These are phyloP conservation scores for Leptinotarsa peninsularis DNA, from an alignment of 2,888 invertebrate genomes.

Conservation along the genomic window DNA sequence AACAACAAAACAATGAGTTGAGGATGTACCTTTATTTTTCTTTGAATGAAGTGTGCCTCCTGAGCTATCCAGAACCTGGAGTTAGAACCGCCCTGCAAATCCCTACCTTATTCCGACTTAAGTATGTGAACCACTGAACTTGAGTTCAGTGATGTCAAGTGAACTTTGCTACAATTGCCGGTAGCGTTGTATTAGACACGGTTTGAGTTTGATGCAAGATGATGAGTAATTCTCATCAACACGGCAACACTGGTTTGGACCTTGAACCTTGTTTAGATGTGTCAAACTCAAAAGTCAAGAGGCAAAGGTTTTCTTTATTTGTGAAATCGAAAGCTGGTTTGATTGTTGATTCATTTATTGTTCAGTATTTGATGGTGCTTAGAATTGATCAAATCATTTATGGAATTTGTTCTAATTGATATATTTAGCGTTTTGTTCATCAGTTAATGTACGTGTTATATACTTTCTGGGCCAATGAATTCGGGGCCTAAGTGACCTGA, in stretches of 20 bases:
- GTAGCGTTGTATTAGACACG: neutral
- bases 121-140: too few species aligned
- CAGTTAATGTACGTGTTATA: neutral
- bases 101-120: too few species aligned
- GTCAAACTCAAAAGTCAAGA: constrained; percentile 14
- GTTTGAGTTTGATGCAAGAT: neutral
- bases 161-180: neutral
- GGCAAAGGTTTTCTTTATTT: constrained; percentile 10
- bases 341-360: neutral
- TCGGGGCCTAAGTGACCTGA: neutral
- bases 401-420: neutral
- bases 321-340: constrained; percentile 1
- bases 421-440: neutral
- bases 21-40: too few species aligned
- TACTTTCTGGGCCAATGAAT: neutral
- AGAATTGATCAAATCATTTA: neutral
- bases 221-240: too few species aligned
- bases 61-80: too few species aligned
- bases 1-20: too few species aligned
- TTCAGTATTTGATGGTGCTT: neutral
- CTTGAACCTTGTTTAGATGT: neutral
- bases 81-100: too few species aligned
- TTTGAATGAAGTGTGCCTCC: too few species aligned
- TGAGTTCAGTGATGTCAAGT: too few species aligned
- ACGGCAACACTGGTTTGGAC: constrained; percentile 1